phyloP scores from a whole-genome alignment of 2,888 invertebrate species.

The Temnothorax rugatulus region DNA sequence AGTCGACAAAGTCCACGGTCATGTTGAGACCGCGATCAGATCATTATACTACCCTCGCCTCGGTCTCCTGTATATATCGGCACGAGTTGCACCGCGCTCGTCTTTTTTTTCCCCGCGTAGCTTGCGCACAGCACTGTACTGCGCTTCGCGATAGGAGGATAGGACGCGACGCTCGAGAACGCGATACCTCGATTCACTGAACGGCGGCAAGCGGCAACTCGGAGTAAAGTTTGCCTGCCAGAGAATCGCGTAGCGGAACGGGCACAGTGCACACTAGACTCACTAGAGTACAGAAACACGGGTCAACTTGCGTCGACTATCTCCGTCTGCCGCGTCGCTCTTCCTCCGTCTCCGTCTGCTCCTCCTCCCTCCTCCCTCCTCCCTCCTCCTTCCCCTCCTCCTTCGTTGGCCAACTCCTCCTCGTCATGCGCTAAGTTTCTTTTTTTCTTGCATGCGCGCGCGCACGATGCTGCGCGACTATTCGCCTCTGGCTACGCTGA shows the following conservation, averaged over 20 bases:
- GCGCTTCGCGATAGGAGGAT: slow-evolving; percentile 32
- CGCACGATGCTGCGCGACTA: background rate
- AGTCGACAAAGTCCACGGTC: slow-evolving; percentile 88
- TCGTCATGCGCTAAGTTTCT: background rate
- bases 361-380: background rate
- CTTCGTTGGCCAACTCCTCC: too few species aligned
- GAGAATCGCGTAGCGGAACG: slow-evolving; percentile 68
- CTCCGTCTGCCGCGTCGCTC: background rate
- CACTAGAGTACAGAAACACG: slow-evolving; percentile 74
- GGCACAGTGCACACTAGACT: slow-evolving; percentile 57
- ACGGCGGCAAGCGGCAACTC: slow-evolving; percentile 28
- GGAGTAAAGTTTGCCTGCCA: slow-evolving; percentile 62
- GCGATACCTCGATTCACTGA: slow-evolving; percentile 59
- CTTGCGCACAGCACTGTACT: slow-evolving; percentile 44
- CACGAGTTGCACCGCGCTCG: slow-evolving; percentile 60
- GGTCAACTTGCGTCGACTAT: slow-evolving; percentile 67
- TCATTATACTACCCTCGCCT: slow-evolving; percentile 77
- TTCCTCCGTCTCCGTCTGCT: background rate
- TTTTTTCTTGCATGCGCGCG: background rate
- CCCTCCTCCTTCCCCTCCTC: background rate
- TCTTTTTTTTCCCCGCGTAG: slow-evolving; percentile 35
- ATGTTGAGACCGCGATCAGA: slow-evolving; percentile 85
- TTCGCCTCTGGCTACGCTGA: background rate
- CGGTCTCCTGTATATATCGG: slow-evolving; percentile 55
- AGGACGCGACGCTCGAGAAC: slow-evolving; percentile 47